Percentiles rank a stretch among this genome's conserved stretches.
Conservation (phyloP, 2,797 vertebrate genomes). For the Parambassis ranga region DNA sequence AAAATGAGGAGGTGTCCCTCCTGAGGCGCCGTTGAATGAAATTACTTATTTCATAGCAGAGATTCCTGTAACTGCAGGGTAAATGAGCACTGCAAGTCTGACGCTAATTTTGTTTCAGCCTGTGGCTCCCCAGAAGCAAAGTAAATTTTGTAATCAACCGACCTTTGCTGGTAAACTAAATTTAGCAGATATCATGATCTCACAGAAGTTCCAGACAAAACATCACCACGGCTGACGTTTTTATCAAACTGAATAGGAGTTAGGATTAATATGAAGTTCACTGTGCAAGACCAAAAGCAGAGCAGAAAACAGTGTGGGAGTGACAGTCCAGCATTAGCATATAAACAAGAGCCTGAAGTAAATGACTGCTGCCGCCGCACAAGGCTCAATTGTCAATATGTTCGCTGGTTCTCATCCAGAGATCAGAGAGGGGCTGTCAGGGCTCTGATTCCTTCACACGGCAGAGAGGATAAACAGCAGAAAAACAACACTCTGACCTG, state of each 20-base stretch:
- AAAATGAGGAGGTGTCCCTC: constrained; percentile 48
- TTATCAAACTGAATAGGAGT: constrained; percentile 19
- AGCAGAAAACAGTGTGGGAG: constrained; percentile 13
- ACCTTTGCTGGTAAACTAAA: constrained; percentile 4
- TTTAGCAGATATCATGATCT: constrained; percentile 2
- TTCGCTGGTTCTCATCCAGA: constrained; percentile 67
- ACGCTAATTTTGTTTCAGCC: constrained; percentile 28
- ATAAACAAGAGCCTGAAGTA: constrained; percentile 54
- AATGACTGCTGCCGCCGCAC: constrained; percentile 35
- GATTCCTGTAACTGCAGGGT: constrained; percentile 40
- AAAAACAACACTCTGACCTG: constrained; percentile 56
- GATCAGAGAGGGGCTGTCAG: constrained; percentile 64
- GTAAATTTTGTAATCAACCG: constrained; percentile 21
- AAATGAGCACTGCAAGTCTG: constrained; percentile 38
- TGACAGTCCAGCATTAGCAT: constrained; percentile 61
- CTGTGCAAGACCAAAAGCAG: not conserved
- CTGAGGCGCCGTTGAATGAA: constrained; percentile 63
- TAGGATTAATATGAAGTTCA: constrained; percentile 20
- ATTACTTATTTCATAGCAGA: constrained; percentile 57
- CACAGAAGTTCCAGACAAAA: constrained; percentile 1
- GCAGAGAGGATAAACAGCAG: constrained; percentile 59
- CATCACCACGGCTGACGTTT: constrained; percentile 26
- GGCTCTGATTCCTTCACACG: constrained; percentile 60
- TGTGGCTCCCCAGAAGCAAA: constrained; percentile 7
- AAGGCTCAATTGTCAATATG: constrained; percentile 63